Evolutionary conservation across 2,888 invertebrate species (phyloP).

Genomic region (Poecilus cupreus): DNA sequence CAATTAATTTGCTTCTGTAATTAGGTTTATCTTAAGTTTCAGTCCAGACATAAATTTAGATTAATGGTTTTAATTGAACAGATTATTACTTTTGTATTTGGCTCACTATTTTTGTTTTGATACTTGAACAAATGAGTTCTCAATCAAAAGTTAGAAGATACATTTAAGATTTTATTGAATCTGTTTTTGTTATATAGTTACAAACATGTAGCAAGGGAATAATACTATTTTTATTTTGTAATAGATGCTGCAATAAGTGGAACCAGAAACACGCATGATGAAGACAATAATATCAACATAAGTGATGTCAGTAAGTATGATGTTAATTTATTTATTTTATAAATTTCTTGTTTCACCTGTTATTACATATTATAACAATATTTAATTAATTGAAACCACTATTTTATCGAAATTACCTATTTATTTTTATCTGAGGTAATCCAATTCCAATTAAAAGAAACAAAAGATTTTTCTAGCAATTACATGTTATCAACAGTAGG

Average conservation of each 20-base stretch:
- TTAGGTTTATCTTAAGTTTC: not conserved
- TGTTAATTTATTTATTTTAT: not conserved
- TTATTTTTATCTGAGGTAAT: too few relatives aligned
- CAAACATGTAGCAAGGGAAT: too few relatives aligned
- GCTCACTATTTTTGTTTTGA: too few relatives aligned
- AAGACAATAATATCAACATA: constrained; percentile 78
- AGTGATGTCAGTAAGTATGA: constrained; percentile 87
- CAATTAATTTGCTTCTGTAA: not conserved
- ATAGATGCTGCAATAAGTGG: constrained; percentile 59
- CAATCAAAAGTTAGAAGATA: too few relatives aligned
- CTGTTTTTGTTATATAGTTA: not conserved
- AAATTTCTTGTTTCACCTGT: not conserved
- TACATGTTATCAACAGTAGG: not conserved
- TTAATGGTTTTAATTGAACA: not conserved
- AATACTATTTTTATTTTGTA: not conserved
- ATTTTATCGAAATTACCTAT: too few relatives aligned
- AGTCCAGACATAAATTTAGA: not conserved
- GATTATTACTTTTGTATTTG: not conserved
- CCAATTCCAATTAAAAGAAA: not conserved
- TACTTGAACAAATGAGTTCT: too few relatives aligned
- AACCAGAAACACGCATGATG: constrained; percentile 68
- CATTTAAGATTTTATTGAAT: constrained; percentile 7
- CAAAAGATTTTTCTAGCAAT: not conserved
- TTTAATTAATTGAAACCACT: too few relatives aligned
- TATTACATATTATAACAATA: too few relatives aligned